phyloP scores from a whole-genome alignment of 2,797 vertebrate species.

The Adrianichthys oophorus region DNA sequence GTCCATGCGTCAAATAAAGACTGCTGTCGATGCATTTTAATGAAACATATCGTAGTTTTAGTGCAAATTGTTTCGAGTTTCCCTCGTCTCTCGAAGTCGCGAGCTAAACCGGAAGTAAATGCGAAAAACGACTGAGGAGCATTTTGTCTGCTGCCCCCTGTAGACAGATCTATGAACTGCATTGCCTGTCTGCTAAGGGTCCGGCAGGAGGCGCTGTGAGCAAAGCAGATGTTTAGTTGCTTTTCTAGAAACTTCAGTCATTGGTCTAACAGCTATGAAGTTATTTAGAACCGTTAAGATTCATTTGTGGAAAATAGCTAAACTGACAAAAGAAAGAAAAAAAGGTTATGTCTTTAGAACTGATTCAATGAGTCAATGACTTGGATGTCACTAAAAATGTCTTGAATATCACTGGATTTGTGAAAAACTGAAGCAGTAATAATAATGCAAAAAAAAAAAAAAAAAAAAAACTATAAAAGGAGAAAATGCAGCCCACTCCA shows the following conservation, averaged over 20 bases:
- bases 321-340: too few relatives aligned
- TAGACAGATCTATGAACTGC: constrained; percentile 1
- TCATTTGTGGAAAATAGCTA: too few relatives aligned
- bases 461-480: constrained; percentile 9
- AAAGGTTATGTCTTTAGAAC: too few relatives aligned
- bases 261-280: constrained; percentile 1
- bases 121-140: rapidly evolving
- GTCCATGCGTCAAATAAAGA: constrained; percentile 48
- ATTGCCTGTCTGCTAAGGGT: not conserved
- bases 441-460: not conserved
- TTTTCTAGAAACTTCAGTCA: constrained; percentile 53
- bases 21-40: constrained; percentile 4
- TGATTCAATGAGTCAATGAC: too few relatives aligned
- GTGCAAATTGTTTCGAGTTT: constrained; percentile 35
- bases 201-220: constrained; percentile 42
- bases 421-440: not conserved
- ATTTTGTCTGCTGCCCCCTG: constrained; percentile 40
- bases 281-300: not conserved
- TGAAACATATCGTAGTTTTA: not conserved
- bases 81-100: constrained; percentile 31
- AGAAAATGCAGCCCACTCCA: constrained; percentile 35
- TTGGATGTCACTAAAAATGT: too few relatives aligned
- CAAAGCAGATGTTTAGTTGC: not conserved
- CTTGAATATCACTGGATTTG: too few relatives aligned
- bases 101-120: constrained; percentile 50